These are phyloP conservation scores for Charanyca ferruginea DNA, from an alignment of 2,888 invertebrate species.

Conservation along the genomic window DNA sequence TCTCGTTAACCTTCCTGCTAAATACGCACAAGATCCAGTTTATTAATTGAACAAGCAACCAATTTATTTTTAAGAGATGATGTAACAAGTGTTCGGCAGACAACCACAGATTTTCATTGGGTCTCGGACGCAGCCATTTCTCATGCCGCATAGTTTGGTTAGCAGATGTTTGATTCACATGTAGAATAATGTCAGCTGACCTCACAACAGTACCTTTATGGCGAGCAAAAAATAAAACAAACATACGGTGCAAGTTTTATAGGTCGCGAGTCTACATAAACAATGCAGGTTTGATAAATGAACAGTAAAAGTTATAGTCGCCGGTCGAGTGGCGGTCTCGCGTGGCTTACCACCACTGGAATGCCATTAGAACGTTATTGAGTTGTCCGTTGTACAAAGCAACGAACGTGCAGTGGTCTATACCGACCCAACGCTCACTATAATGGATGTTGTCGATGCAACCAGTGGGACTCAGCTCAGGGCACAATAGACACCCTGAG, in stretches of 20 bases:
- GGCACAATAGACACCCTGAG: conserved; percentile 71
- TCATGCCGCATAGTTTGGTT: conserved; percentile 62
- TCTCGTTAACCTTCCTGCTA: conserved; percentile 50
- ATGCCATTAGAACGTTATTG: conserved; percentile 89
- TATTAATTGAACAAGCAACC: conserved; percentile 67
- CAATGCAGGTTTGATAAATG: conserved; percentile 77
- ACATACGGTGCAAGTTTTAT: conserved; percentile 66
- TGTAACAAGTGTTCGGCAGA: conserved; percentile 68
- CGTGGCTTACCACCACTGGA: conserved; percentile 83
- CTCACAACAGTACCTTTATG: conserved; percentile 31
- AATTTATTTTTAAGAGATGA: conserved; percentile 72
- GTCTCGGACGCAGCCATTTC: conserved; percentile 62
- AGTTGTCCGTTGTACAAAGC: conserved; percentile 82
- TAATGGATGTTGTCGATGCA: conserved; percentile 72
- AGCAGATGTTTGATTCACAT: conserved; percentile 60
- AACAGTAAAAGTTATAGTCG: conserved; percentile 73
- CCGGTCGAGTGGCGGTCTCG: conserved; percentile 78
- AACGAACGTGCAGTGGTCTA: conserved; percentile 72
- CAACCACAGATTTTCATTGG: conserved; percentile 71
- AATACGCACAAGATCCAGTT: conserved; percentile 45
- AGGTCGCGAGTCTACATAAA: conserved; percentile 75
- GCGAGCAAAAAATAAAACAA: conserved; percentile 26
- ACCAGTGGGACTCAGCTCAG: conserved; percentile 65
- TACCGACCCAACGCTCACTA: conserved; percentile 75
- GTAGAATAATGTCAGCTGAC: conserved; percentile 43